Base-by-base conservation (phyloP, 2,797 vertebrate species). In the Myotis vivesi region DNA sequence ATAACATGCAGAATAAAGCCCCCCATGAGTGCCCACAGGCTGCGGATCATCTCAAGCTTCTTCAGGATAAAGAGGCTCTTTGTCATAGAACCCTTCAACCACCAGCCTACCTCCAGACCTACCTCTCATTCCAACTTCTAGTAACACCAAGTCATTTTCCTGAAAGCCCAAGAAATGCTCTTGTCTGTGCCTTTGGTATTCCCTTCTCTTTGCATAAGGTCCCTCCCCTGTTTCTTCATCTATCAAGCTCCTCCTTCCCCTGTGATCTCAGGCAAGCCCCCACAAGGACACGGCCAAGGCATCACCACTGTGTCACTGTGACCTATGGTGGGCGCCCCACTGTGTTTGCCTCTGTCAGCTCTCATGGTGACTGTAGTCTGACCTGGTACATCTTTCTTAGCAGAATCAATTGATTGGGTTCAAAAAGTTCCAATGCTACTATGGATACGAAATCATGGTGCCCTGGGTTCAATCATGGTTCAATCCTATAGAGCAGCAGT, bases 1-100 rank as follows among this genome's bases (percentile, higher is more conserved):
- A 6, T 36, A 33, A 71, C 55, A 51, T 57, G 13, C 19, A 49
- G 62, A n/a, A 30, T 16, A 25, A 51, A n/a, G 5, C 23, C 15
- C 7, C 9, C 51, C 11, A 0, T 5, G 38, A 2, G 2, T 53
- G 6, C 3, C 38, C 15, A 0, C 13, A 13, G 30, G 28, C 22
- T 9, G 25, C 3, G 38, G 15, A 44, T 73, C 7, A 71, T 5
- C 16, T 38, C 28, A 44, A 83, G 36, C 0, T 44, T 69, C 73
- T 30, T 82, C 12, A 69, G 6, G 46, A 41, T 41, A 6, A 36
- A 72, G 49, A 68, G 5, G 1, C 10, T 62, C 12, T 81, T 12
- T 36, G 46, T 72, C 51, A 22, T 53, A 10, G 23, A 68, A 53
- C 4, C 13, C 59, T 33, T 82, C 49, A 53, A 17, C 79, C 9